A percentile compares a stretch with the other conserved stretches of the same genome.
phyloP scores from a whole-genome alignment of 2,797 vertebrate species.

The Siniperca scherzeri region DNA sequence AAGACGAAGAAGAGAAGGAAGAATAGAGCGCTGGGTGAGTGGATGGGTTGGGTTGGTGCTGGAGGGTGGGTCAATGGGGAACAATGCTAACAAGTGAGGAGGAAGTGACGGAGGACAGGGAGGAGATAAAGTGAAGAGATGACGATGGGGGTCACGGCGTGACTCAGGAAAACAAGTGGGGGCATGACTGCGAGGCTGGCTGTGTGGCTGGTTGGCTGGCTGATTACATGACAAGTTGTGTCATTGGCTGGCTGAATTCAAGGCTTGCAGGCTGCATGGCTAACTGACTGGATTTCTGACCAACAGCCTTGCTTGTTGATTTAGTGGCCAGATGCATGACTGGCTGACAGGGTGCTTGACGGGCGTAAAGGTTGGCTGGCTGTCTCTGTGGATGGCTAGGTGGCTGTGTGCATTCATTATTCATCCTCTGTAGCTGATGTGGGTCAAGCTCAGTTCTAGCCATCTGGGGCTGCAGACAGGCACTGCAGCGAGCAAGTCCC shows the following conservation, averaged over 20 bases:
- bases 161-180: constrained; percentile 35
- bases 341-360: constrained; percentile 59
- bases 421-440: constrained; percentile 78
- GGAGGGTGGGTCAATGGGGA: constrained; percentile 31
- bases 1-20: constrained; percentile 70
- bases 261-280: constrained; percentile 18
- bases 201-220: constrained; percentile 24
- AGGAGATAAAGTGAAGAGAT: constrained; percentile 32
- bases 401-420: constrained; percentile 79
- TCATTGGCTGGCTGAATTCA: constrained; percentile 42
- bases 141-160: constrained; percentile 28
- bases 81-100: constrained; percentile 61
- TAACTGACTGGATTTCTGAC: constrained; percentile 51
- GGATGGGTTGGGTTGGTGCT: constrained; percentile 31
- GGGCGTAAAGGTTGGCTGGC: constrained; percentile 51
- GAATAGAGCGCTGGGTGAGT: constrained; percentile 50
- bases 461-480: constrained; percentile 57
- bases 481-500: constrained; percentile 56
- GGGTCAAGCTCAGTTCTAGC: constrained; percentile 75
- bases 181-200: constrained; percentile 27
- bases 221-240: constrained; percentile 10
- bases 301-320: constrained; percentile 45
- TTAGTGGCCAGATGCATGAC: constrained; percentile 34
- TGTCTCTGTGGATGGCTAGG: constrained; percentile 58
- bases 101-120: constrained; percentile 23